Evolutionary conservation across 2,797 vertebrate species (phyloP), one percentile per base, ranked within the genome.

Genomic region (Zenarchopterus dispar): DNA sequence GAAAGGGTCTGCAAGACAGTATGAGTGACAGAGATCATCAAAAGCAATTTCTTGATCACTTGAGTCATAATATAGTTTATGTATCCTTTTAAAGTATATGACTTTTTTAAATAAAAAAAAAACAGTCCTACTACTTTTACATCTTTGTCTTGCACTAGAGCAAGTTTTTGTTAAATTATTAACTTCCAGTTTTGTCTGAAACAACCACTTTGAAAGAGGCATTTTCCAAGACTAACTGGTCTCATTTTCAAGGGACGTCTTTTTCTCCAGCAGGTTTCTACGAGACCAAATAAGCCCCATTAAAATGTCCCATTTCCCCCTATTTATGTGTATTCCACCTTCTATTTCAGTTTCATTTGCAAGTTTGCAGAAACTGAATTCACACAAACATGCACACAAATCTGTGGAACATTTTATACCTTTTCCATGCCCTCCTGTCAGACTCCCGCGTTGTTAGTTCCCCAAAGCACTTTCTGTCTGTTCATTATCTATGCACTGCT

Each of bases 401-500:
- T 15, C 28, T 43, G 41, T 31, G 49, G 69, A 77, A 81, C 71
- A 76, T 61, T 80, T 67, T 80, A 67, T 62, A 74, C 58, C 63
- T 68, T 78, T 58, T 56, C 22, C 43, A 8, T 54, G 24, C 24
- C 17, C 8, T 62, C 6, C 41, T 33, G 49, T 66, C 70, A 53
- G 10, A 53, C 56, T 36, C 41, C 49, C 41, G 28, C 28, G 31
- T 44, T 42, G 63, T 52, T 73, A 9, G 39, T 62, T 73, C 62
- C 39, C 66, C 56, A 45, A 62, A 70, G 51, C 50, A 16, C 60
- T 78, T 55, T 81, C 62, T 50, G 53, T 72, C 51, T 11, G 56
- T 75, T 81, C 70, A 83, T 85, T 76, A 73, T 78, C 75, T 82
- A 74, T 79, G 80, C 72, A 52, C 77, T 51, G 63, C 76, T 80